phyloP scores from a whole-genome alignment of 35 echinoderm and acorn worm species.

The Lytechinus variegatus region DNA sequence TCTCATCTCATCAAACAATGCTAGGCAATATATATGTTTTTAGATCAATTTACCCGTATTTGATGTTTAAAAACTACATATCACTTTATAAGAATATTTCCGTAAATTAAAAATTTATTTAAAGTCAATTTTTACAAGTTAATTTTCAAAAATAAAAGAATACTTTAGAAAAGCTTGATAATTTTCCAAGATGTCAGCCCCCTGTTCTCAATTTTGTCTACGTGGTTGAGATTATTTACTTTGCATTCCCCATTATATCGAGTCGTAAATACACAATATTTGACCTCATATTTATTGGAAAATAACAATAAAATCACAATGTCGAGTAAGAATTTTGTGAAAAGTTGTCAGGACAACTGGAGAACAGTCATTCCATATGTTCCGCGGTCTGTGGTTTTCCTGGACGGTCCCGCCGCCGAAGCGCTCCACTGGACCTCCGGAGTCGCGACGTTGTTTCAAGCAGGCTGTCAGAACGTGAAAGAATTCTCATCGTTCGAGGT shows the following conservation, averaged over 20 bases:
- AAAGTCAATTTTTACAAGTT: no score
- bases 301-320: neutral
- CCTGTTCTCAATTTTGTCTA: neutral
- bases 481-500: conserved; percentile 99
- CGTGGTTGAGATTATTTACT: neutral
- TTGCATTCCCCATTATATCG: neutral
- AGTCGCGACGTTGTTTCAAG: conserved; percentile 62
- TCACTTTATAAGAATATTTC: no score
- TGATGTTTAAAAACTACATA: no score
- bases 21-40: no score
- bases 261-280: neutral
- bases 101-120: no score
- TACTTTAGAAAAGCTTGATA: neutral
- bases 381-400: conserved; percentile 71
- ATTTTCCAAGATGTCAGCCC: neutral
- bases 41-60: no score
- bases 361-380: conserved; percentile 69
- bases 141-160: no score
- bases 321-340: neutral
- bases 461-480: conserved; percentile 80
- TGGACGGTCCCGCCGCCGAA: conserved; percentile 81
- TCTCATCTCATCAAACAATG: no score
- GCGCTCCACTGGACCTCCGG: conserved; percentile 86
- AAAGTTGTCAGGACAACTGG: conserved; percentile 50
- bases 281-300: neutral